Base-by-base conservation (phyloP, 2,888 invertebrate genomes). In the Agriopis marginaria region DNA sequence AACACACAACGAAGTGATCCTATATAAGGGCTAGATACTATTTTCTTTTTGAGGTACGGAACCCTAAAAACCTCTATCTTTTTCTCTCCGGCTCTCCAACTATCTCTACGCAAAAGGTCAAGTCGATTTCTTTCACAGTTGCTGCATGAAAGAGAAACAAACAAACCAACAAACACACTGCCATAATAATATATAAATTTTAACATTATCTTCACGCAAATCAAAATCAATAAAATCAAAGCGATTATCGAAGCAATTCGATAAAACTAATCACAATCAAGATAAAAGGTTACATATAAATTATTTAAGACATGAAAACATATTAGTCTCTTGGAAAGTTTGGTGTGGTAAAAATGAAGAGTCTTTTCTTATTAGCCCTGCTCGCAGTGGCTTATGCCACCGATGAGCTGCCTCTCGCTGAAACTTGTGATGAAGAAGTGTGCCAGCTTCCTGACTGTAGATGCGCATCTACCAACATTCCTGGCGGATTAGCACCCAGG, bases 371-470 rank as follows among this genome's bases (percentile, higher is more conserved):
- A 0, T 64, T 67, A 7, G 67, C 54, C n/a, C 50, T 69, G 40
- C 60, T 74, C 9, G 66, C 62, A 0, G 68, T 53, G n/a, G 67
- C 65, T 8, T 63, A 66, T 5, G 77, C 69, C 11, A 63, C 54
- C 0, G 75, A 66, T 11, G 82, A 76, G n/a, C 67, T 86, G 17
- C 68, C 76, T 0, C 49, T 85, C n/a, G 92, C 90, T 2, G 79
- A 82, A n/a, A 17, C 71, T 1, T 95, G 95, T 79, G 77, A 89
- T 73, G 65, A 72, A 5, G 82, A 82, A n/a, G 75, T 78, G 6
- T 96, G 96, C 76, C 79, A 85, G 50, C 83, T 95, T 0, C 96
- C 96, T 0, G 77, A 90, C 56, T 96, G 96, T 81, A 89, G 93
- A 66, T 96, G 96, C 76, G 90, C 95, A 0, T 81, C 86, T 0